Base-by-base conservation (phyloP, 2,113 vertebrate species). In the Ariopsis seemanni region DNA sequence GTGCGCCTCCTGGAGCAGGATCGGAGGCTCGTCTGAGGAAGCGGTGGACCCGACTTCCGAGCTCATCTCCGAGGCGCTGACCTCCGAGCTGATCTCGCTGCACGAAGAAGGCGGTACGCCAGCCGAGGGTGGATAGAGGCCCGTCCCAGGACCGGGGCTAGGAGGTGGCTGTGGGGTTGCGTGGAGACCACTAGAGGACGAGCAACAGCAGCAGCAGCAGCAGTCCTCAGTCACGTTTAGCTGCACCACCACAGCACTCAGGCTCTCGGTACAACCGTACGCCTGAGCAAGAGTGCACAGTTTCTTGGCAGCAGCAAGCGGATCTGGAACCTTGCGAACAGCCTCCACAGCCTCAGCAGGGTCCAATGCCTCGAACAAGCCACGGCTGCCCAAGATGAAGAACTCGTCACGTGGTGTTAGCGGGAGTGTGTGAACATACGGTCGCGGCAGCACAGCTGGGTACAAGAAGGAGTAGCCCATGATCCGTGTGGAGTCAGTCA, bases 401-500 rank as follows among this genome's bases (percentile, higher is more conserved):
- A 99, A 99, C 92, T 99, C 98, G 25, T 99, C 98, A 91, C 97
- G 97, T 0, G 98, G 94, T 0, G 97, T 98, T 81, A 99, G 96
- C 25, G 97, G 95, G 85, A 99, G 96, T 0, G 97, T 98, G 92
- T 97, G 97, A 83, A 99, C 97, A 0, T 99, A 96, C 8, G 98
- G 98, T 5, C 97, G 97, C 0, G 98, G 98, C 74, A 99, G 95
- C 65, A 99, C 98, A 0, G 97, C 97, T 0, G 98, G 98, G 92
- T 98, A 98, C 20, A 99, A 96, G 92, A 99, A 99, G 65, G 98
- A 98, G 92, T 99, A 99, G 88, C 98, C 98, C 96, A 99, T 95
- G 89, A 99, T 97, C 58, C 98, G 96, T 0, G 98, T 99, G 7
- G 97, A 99, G 91, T 99, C 98, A 0, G 98, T 99, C 93, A 99